Evolutionary conservation across 2,888 invertebrate genomes (phyloP).

Genomic region (Eristalis tenax): DNA sequence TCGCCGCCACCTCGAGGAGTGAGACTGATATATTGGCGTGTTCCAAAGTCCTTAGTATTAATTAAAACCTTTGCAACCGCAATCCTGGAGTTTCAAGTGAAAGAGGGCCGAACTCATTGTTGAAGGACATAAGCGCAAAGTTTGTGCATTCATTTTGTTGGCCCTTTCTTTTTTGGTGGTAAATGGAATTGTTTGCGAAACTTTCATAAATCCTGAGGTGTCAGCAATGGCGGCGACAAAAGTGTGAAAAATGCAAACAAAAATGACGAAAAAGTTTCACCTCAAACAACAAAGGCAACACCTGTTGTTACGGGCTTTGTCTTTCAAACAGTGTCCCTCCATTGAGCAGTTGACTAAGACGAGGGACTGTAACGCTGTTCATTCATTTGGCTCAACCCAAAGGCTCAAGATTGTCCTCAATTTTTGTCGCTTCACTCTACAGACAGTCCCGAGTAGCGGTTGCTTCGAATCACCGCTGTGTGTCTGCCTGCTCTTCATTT

Average conservation of each 20-base stretch:
- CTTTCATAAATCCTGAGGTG: not conserved
- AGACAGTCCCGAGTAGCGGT: no score
- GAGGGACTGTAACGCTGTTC: no score
- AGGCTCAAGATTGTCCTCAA: no score
- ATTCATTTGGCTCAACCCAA: no score
- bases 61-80: conserved; percentile 48
- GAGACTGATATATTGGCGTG: conserved; percentile 67
- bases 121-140: conserved; percentile 20
- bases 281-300: not conserved
- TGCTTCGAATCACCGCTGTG: no score
- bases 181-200: conserved; percentile 4
- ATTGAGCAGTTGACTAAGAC: no score
- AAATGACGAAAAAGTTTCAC: not conserved
- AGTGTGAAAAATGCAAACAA: not conserved
- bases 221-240: not conserved
- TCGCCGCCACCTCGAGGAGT: not conserved
- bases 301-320: not conserved
- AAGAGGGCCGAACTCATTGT: not conserved
- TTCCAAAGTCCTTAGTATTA: conserved; percentile 57
- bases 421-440: no score
- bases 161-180: not conserved
- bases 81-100: conserved; percentile 43
- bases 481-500: no score
- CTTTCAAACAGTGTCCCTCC: no score
- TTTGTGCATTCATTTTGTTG: not conserved